Conservation (phyloP, 2,797 vertebrate genomes). For the Amphiprion clarkii region DNA sequence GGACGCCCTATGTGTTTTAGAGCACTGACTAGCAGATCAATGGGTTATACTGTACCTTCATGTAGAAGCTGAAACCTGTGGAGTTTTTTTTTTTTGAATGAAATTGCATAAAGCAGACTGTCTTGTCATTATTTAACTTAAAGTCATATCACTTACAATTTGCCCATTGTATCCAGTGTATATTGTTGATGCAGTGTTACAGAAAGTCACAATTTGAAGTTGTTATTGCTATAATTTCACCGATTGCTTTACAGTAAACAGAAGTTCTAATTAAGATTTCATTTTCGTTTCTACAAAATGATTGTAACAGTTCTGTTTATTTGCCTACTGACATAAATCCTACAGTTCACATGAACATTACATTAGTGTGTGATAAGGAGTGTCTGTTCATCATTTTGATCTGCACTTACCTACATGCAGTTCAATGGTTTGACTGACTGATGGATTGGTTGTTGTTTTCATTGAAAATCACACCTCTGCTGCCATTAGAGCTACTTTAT, state of each 20-base stretch:
- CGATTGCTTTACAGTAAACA: background rate
- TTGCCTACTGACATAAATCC: background rate
- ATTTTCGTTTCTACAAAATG: background rate
- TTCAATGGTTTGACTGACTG: conserved; percentile 14
- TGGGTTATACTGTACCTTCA: conserved; percentile 12
- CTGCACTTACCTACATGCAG: background rate
- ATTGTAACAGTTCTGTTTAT: background rate
- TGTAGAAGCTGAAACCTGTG: conserved; percentile 12
- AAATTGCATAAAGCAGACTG: no score
- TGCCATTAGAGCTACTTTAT: conserved; percentile 18
- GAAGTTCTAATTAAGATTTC: background rate
- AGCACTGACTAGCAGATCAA: conserved; percentile 30
- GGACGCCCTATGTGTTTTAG: conserved; percentile 53
- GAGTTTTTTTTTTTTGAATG: conserved; percentile 17
- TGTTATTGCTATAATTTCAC: background rate
- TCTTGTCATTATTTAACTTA: background rate
- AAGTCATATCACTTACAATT: background rate
- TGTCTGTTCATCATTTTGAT: conserved; percentile 14
- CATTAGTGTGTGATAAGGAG: conserved; percentile 7
- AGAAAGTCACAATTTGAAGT: background rate
- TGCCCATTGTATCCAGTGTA: no score
- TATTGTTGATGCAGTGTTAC: no score
- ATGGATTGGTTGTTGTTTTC: conserved; percentile 7
- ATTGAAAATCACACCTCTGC: conserved; percentile 16
- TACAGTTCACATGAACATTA: background rate